These are phyloP conservation scores for Steatornis caripensis DNA, from an alignment of 2,113 vertebrate genomes.

Conservation along the genomic window DNA sequence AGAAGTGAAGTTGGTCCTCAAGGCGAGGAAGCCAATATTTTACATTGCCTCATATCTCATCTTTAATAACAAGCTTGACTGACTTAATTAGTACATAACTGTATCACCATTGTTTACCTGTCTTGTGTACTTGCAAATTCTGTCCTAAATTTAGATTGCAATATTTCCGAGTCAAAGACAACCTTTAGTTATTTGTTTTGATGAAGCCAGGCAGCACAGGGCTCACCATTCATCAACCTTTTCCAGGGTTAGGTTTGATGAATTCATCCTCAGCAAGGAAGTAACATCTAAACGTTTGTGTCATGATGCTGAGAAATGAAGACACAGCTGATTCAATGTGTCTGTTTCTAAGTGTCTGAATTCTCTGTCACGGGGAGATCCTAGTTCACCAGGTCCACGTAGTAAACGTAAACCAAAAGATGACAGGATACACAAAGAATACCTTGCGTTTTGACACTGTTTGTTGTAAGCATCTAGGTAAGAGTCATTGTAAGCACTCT, in stretches of 20 bases:
- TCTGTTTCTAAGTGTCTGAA: not conserved
- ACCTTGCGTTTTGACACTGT: not conserved
- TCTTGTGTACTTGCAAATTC: not conserved
- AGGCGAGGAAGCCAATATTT: constrained; percentile 63
- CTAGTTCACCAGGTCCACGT: constrained; percentile 64
- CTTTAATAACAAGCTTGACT: not conserved
- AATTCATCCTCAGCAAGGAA: not conserved
- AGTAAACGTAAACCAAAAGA: constrained; percentile 67
- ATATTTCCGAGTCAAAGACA: not conserved
- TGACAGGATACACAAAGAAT: constrained; percentile 56
- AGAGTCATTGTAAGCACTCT: not conserved
- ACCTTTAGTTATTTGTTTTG: not conserved
- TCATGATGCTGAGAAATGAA: not conserved
- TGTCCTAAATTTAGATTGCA: not conserved
- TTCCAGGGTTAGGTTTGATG: not conserved
- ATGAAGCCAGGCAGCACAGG: not conserved
- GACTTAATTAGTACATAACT: not conserved
- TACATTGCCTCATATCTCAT: not conserved
- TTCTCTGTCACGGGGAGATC: constrained; percentile 46
- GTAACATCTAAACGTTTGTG: not conserved
- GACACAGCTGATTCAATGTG: not conserved
- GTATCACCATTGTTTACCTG: not conserved
- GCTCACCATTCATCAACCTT: not conserved
- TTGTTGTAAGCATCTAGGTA: not conserved
- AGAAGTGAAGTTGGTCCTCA: constrained; percentile 39